phyloP scores from a whole-genome alignment of 2,113 vertebrate species.

The Microcebus tavaratra region DNA sequence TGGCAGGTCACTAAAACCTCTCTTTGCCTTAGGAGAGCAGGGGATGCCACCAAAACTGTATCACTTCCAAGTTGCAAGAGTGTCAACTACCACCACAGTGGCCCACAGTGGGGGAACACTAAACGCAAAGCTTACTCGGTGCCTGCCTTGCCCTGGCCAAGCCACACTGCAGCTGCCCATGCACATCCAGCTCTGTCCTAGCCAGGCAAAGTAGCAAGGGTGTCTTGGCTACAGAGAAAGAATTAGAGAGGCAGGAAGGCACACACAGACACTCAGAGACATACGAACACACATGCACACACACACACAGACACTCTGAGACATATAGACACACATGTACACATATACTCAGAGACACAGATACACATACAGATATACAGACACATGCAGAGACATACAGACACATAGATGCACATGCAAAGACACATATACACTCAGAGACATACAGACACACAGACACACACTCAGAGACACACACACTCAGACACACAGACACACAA shows the following conservation, averaged over 20 bases:
- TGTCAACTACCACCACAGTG: background rate
- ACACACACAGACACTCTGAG: too few species aligned
- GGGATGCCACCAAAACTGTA: background rate
- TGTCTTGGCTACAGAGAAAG: background rate
- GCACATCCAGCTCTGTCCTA: background rate
- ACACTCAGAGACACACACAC: background rate
- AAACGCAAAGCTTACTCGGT: background rate
- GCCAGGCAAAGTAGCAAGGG: background rate
- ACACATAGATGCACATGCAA: background rate
- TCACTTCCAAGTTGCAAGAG: background rate
- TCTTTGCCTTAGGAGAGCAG: background rate
- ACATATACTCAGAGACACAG: background rate
- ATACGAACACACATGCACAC: background rate
- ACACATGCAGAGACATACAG: background rate
- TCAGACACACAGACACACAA: background rate
- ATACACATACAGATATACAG: background rate
- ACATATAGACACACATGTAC: too few species aligned
- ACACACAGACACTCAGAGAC: background rate
- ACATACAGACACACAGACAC: too few species aligned
- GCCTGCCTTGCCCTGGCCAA: fast-evolving
- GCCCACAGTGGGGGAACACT: background rate
- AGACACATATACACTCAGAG: background rate
- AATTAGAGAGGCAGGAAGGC: background rate
- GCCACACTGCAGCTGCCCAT: background rate
- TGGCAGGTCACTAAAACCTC: background rate